These are phyloP conservation scores for Parotia lawesii DNA, from an alignment of 2,113 vertebrate genomes.

Conservation along the genomic window DNA sequence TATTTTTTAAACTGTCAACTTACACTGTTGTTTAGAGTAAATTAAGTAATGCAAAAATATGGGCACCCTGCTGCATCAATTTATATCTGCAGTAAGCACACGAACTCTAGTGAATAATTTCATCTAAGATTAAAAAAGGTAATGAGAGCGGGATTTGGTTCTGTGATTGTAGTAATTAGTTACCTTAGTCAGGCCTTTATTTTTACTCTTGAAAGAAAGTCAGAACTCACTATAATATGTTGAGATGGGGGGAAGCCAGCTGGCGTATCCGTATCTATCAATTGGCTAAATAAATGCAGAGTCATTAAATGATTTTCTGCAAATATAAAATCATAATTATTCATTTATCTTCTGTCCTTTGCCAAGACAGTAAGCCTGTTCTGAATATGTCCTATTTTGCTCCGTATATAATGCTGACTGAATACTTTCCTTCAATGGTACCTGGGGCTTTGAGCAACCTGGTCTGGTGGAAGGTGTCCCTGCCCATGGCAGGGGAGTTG, in stretches of 20 bases:
- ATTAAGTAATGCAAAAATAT: conserved; percentile 20
- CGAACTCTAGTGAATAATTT: conserved; percentile 12
- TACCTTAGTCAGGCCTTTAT: conserved; percentile 3
- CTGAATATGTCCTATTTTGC: not conserved
- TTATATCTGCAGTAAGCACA: not conserved
- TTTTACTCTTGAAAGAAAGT: conserved; percentile 13
- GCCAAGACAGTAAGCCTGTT: not conserved
- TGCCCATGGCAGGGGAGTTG: not conserved
- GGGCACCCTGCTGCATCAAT: not conserved
- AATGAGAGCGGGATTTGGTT: conserved; percentile 22
- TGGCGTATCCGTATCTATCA: not conserved
- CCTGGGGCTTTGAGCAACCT: not conserved
- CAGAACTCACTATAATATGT: not conserved
- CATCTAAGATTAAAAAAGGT: not conserved
- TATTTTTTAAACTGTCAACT: not conserved
- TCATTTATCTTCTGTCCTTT: not conserved
- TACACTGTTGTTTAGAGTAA: not conserved
- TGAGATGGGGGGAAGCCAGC: conserved; percentile 16
- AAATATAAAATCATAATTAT: conserved; percentile 2
- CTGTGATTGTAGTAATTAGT: conserved; percentile 22
- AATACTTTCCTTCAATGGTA: not conserved
- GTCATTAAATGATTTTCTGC: conserved; percentile 15
- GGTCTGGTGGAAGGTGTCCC: not conserved
- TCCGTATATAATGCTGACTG: not conserved
- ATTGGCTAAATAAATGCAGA: conserved; percentile 28